These are phyloP conservation scores for Drosophila biarmipes DNA, from an alignment of 1,140 invertebrate species.

Conservation along the genomic window DNA sequence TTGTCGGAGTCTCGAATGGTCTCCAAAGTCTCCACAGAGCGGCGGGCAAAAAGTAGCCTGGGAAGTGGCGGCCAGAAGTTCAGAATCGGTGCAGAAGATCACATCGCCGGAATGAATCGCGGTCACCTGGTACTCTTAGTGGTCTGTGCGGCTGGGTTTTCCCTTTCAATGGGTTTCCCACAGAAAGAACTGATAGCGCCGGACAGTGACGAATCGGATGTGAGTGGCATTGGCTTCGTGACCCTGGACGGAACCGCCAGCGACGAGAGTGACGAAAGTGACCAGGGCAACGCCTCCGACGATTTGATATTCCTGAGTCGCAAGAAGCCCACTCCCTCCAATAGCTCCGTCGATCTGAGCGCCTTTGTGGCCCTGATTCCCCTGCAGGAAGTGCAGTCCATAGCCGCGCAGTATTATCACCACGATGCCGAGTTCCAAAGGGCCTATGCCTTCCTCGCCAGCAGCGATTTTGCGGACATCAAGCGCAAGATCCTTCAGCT, in stretches of 20 bases:
- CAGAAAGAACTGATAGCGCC: constrained; percentile 24
- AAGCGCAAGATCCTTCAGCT: constrained; percentile 52
- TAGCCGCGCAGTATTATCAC: constrained; percentile 68
- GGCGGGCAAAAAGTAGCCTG: not conserved
- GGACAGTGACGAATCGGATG: constrained; percentile 9
- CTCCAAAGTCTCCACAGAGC: constrained; percentile 45
- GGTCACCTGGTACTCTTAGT: constrained; percentile 5
- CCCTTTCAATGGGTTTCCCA: constrained; percentile 6
- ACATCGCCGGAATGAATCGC: constrained; percentile 27
- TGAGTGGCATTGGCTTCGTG: constrained; percentile 42
- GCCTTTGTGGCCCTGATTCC: constrained; percentile 71
- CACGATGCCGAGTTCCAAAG: constrained; percentile 73
- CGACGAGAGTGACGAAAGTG: constrained; percentile 34
- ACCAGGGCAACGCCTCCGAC: constrained; percentile 46
- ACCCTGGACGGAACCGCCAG: constrained; percentile 45
- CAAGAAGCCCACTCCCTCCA: constrained; percentile 2
- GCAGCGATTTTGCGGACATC: constrained; percentile 52
- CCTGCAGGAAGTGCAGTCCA: constrained; percentile 50
- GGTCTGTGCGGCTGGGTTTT: constrained; percentile 2
- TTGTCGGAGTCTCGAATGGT: constrained; percentile 10
- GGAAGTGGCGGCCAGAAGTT: constrained; percentile 23
- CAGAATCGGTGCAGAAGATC: constrained; percentile 12
- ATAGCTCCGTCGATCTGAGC: constrained; percentile 63
- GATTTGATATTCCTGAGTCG: constrained; percentile 68
- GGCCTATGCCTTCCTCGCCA: constrained; percentile 62